Evolutionary conservation across 2,113 vertebrate genomes (phyloP).

Genomic region (Marmota flaviventris): DNA sequence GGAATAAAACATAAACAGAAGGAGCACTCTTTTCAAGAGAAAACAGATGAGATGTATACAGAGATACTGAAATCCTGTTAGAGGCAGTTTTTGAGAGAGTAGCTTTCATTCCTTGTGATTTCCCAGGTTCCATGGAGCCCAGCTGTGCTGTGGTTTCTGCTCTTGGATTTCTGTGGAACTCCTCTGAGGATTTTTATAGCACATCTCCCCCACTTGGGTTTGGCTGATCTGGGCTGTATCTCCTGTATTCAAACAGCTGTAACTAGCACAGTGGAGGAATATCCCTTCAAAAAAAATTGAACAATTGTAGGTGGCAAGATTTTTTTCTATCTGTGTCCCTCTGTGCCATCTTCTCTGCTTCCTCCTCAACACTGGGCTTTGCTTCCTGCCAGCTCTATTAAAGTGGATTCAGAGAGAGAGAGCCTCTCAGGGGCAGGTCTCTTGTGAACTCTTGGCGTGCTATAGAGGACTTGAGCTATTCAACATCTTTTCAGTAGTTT

Average conservation of each 20-base stretch:
- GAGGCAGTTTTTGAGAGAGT: not conserved
- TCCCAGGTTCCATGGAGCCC: not conserved
- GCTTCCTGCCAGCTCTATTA: constrained; percentile 20
- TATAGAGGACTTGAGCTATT: not conserved
- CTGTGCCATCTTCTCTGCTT: not conserved
- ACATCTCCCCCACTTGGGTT: not conserved
- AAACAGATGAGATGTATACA: not conserved
- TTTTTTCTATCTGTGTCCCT: not conserved
- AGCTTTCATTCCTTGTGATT: not conserved
- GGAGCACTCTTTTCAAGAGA: not conserved
- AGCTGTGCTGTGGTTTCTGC: not conserved
- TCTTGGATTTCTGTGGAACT: constrained; percentile 35
- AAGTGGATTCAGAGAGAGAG: constrained; percentile 31
- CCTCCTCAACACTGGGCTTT: constrained; percentile 21
- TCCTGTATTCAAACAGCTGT: not conserved
- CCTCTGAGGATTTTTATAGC: constrained; percentile 45
- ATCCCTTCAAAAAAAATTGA: not conserved
- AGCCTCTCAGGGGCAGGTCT: not conserved
- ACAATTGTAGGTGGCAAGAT: constrained; percentile 14
- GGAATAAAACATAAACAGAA: not conserved
- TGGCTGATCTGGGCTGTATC: not conserved
- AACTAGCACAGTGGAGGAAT: not conserved
- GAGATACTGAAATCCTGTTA: not conserved
- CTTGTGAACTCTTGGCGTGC: not conserved
- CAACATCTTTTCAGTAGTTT: not conserved